Evolutionary conservation across 2,113 vertebrate genomes (phyloP), one percentile per base, ranked within the genome.

Genomic region (Amblyopsis rosae): DNA sequence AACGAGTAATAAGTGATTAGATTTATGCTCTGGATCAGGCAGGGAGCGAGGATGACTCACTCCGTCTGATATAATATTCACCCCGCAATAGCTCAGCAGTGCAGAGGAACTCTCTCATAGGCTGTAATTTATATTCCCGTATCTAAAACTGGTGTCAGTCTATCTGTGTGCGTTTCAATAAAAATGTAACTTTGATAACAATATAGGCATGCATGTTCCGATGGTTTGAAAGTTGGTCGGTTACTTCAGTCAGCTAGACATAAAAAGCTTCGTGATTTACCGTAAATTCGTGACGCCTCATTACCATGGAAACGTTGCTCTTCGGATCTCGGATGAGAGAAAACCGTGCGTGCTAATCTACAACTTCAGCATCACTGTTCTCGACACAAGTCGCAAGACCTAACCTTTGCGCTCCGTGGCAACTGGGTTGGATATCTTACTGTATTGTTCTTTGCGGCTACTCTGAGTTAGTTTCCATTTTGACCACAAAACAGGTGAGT

Each of bases 231-330:
- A 84, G 65, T 78, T 67, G 49, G 62, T 61, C 3, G 56, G 15
- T 11, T 64, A 69, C 69, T 69, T 11, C 65, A 51, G 67, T 78
- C 55, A 55, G 65, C 77, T 65, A 17, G 50, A 65, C 66, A 76
- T 12, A 61, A 47, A 26, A 19, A 49, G 81, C 70, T 78, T 89
- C 90, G 87, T 89, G 87, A 87, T 84, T 87, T 88, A 70, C 87
- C 87, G 85, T 85, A 79, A 69, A 85, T 70, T 81, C 75, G 89
- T 94, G 92, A 93, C 92, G 92, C 88, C 73, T 81, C 59, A 90
- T 94, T 87, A 82, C 90, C 92, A 93, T 92, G 91, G 91, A 89
- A 91, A 91, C 92, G 62, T 86, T 76, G 87, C 87, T 84, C 26
- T 80, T 79, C 76, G 16, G 86, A 85, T 84, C 81, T 79, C 76